Conservation (phyloP, 2,797 vertebrate species). For the Darevskia mixta region DNA sequence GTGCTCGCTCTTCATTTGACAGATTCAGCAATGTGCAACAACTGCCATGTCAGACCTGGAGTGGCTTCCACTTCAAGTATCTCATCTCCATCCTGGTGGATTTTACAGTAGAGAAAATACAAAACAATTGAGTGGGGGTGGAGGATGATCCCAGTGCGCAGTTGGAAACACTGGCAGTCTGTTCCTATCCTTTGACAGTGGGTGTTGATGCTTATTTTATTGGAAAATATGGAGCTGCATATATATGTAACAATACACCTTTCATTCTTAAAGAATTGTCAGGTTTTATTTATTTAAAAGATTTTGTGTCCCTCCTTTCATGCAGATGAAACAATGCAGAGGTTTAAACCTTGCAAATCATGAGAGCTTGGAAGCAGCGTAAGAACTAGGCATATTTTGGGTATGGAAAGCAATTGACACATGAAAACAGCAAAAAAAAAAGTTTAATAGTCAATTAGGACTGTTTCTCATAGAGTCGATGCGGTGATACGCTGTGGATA, state of each 20-base stretch:
- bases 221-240: background rate
- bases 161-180: background rate
- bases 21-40: conserved; percentile 80
- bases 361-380: too few relatives aligned
- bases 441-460: too few relatives aligned
- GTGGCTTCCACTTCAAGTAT: conserved; percentile 71
- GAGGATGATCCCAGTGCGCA: conserved; percentile 47
- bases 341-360: too few relatives aligned
- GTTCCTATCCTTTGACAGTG: conserved; percentile 33
- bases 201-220: background rate
- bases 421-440: too few relatives aligned
- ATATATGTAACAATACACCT: background rate
- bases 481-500: background rate
- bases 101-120: conserved; percentile 60
- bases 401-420: too few relatives aligned
- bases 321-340: background rate
- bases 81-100: conserved; percentile 65
- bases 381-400: too few relatives aligned
- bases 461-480: too few relatives aligned
- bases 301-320: too few relatives aligned
- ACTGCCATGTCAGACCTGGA: conserved; percentile 79
- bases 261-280: background rate
- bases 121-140: conserved; percentile 56
- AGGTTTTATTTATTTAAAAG: too few relatives aligned
- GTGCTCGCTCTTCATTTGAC: conserved; percentile 77